Evolutionary conservation across 2,113 vertebrate genomes (phyloP).

Genomic region (Illadopsis cleaveri): DNA sequence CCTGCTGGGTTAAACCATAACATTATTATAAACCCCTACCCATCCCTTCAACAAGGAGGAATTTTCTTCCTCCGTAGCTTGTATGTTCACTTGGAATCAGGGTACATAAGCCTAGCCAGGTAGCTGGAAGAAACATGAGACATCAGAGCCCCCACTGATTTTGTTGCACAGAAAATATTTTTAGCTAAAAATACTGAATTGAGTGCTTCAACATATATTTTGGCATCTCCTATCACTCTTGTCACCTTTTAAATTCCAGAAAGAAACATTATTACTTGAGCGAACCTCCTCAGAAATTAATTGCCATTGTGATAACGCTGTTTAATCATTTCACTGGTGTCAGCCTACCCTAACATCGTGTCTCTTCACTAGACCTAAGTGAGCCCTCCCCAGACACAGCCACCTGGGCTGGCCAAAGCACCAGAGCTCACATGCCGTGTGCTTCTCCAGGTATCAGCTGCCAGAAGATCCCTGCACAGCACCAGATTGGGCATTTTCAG

Average conservation of each 20-base stretch:
- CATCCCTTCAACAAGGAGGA: neutral
- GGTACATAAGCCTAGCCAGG: neutral
- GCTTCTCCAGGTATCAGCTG: neutral
- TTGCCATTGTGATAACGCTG: neutral
- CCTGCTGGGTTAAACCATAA: neutral
- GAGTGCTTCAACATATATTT: neutral
- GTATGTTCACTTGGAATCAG: neutral
- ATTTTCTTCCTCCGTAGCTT: neutral
- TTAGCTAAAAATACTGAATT: neutral
- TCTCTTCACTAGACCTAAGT: neutral
- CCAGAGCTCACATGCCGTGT: rapidly evolving
- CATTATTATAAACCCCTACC: neutral
- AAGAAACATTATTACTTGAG: neutral
- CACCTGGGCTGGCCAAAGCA: neutral
- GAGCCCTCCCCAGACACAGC: neutral
- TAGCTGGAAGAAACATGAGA: neutral
- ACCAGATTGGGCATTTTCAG: neutral
- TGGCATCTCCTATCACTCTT: neutral
- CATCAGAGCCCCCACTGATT: neutral
- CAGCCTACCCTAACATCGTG: neutral
- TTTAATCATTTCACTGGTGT: neutral
- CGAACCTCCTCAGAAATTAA: neutral
- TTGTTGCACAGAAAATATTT: neutral
- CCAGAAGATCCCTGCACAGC: neutral
- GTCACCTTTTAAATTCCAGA: neutral